These are phyloP conservation scores for Acleris sparsana DNA, from an alignment of 2,888 invertebrate genomes.

Conservation along the genomic window DNA sequence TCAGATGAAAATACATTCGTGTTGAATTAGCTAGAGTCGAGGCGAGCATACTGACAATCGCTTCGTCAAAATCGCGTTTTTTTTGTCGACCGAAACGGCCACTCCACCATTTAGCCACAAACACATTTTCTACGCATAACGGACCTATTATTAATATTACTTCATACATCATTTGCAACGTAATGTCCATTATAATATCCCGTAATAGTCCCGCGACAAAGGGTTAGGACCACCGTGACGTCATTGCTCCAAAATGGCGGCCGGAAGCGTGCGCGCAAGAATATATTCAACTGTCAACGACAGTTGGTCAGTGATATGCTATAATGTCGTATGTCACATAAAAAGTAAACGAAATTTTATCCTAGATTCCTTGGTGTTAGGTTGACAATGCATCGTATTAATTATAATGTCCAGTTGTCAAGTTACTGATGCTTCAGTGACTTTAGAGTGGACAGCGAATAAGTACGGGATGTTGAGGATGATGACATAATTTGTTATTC, in stretches of 20 bases:
- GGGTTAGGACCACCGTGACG: conserved; percentile 52
- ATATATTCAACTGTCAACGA: conserved; percentile 43
- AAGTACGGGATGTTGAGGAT: neutral
- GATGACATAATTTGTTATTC: conserved; percentile 33
- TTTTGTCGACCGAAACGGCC: conserved; percentile 8
- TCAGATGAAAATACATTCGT: no score
- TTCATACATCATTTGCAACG: conserved; percentile 18
- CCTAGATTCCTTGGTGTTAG: no score
- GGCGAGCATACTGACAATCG: no score
- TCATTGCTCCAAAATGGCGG: conserved; percentile 41
- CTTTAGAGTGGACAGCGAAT: conserved; percentile 30
- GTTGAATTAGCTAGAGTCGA: no score
- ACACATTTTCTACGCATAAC: conserved; percentile 20
- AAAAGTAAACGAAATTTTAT: no score
- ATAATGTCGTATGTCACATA: no score
- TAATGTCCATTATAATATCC: conserved; percentile 15
- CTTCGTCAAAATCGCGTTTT: neutral
- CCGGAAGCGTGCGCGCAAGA: conserved; percentile 46
- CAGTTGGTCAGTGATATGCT: conserved; percentile 39
- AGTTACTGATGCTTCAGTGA: conserved; percentile 45
- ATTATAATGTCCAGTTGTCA: conserved; percentile 5
- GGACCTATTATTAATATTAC: conserved; percentile 1
- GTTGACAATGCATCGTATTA: no score
- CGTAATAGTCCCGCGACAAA: conserved; percentile 25
- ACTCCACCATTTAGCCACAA: conserved; percentile 20